Evolutionary conservation across 2,888 invertebrate genomes (phyloP), one percentile per base, ranked within the genome.

Genomic region (Sphaerophoria rueppellii): DNA sequence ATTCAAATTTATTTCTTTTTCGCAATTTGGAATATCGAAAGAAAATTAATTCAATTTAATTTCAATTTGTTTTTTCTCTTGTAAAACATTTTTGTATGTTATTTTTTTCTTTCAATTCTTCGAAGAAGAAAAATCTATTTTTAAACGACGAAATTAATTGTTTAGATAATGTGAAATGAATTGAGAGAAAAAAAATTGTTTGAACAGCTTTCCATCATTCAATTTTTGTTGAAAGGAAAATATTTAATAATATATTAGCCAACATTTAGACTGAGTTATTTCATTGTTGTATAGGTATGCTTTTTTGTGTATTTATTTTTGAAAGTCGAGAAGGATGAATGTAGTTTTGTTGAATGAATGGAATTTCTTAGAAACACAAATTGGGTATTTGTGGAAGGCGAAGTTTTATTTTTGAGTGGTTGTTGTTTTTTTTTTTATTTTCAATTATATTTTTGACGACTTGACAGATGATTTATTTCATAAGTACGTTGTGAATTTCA

Each of bases 381-480:
- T 58, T 11, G 16, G 11, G 16, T 60, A 24, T 9, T 60, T 60
- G 6, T 58, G 16, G 12, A 12, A 24, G 16, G 58, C 12, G 58
- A 37, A 16, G 37, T 60, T 43, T 40, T 3, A 4, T 40, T 60
- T 40, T 60, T 24, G 16, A 11, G 9, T 43, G 9, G 9, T 9
- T 40, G 4, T 4, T 43, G 9, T 43, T 43, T 43, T 7, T 43
- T 58, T 35, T 14, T 2, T 35, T 54, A 0, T 55, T 37, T 9
- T 9, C 5, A 4, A 40, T 40, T 40, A 40, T 60, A 24, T 24
- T 24, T 24, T 24, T 24, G 24, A 24, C 24, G 24, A 24, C 24
- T 40, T 24, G 58, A 40, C 40, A 60, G 24, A 60, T 60, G 58
- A 60, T 40, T 60, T 40, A 60, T 60, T 60, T 40, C 40, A 60